Evolutionary conservation across 2,888 invertebrate species (phyloP), one percentile per base, ranked within the genome.

Genomic region (Hipparchia sbordonii): DNA sequence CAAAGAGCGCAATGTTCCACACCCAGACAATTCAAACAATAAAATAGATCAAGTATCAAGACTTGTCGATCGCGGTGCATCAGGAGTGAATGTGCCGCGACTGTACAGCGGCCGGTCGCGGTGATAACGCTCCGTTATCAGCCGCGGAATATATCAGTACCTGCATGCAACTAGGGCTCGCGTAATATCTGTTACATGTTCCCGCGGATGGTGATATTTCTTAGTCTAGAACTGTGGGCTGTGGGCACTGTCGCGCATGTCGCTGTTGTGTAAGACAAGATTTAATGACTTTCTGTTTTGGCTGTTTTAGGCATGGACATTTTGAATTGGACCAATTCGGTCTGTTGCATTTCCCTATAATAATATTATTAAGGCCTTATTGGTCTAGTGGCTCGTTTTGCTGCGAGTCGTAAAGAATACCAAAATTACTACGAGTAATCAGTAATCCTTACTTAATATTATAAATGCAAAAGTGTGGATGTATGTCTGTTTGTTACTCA

Each of bases 101-200:
- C 88, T 87, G 89, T 85, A 80, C 84, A 85, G 88, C 87, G 89
- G 89, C 86, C 89, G 85, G 89, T 89, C 88, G 89, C 89, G 85
- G 88, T 92, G 92, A 92, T 92, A 91, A 91, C 87, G 82, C 79
- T 75, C 78, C 86, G 88, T 90, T 92, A 92, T 92, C 92, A 91
- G 75, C 74, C 61, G 70, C 62, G 74, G 76, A 79, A 78, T 80
- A 80, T 80, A 79, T 78, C 77, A 68, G 77, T 74, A 79, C 77
- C 79, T 79, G 79, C 77, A 77, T 79, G 77, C 77, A 76, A 77
- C 76, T 75, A 79, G 73, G 72, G 74, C 78, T 77, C 72, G 77
- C 77, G 80, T 78, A 72, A 77, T 77, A 77, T 79, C 72, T 74
- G 67, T 76, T 74, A 74, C 74, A 74, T 72, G 72, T 74, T 72